phyloP scores from a whole-genome alignment of 1,140 invertebrate species.

The Agrypnia vestita region DNA sequence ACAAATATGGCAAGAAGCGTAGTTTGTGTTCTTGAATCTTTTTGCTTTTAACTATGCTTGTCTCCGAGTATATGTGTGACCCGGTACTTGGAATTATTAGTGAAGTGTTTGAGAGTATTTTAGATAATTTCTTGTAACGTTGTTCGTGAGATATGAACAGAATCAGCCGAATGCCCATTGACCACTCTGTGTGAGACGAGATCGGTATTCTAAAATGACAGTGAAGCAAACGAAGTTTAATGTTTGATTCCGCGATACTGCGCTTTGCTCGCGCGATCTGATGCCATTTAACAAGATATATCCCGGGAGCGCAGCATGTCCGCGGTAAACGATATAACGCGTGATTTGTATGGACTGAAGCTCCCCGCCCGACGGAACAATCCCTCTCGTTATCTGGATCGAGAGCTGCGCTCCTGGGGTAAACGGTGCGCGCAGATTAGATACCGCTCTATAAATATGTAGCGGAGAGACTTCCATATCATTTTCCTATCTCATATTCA shows the following conservation, averaged over 20 bases:
- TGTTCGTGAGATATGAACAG: too few species aligned
- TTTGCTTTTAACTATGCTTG: too few species aligned
- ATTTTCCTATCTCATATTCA: conserved; percentile 19
- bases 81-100: too few species aligned
- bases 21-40: too few species aligned
- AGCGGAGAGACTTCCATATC: conserved; percentile 9
- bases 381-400: conserved; percentile 43
- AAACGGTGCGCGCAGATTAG: conserved; percentile 25
- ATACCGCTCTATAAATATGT: conserved; percentile 32
- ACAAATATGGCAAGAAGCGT: too few species aligned
- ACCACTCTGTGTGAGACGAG: background rate
- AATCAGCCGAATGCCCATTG: background rate
- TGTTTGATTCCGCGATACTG: background rate
- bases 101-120: too few species aligned
- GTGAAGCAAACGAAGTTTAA: background rate
- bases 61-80: too few species aligned
- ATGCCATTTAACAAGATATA: conserved; percentile 37
- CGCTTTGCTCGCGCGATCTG: background rate
- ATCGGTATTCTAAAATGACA: background rate
- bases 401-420: conserved; percentile 9
- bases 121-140: too few species aligned
- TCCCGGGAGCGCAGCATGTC: conserved; percentile 4
- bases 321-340: background rate
- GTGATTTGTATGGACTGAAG: conserved; percentile 53
- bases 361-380: conserved; percentile 41